Base-by-base conservation (phyloP, 2,113 vertebrate species). In the Campylomormyrus tamandua region DNA sequence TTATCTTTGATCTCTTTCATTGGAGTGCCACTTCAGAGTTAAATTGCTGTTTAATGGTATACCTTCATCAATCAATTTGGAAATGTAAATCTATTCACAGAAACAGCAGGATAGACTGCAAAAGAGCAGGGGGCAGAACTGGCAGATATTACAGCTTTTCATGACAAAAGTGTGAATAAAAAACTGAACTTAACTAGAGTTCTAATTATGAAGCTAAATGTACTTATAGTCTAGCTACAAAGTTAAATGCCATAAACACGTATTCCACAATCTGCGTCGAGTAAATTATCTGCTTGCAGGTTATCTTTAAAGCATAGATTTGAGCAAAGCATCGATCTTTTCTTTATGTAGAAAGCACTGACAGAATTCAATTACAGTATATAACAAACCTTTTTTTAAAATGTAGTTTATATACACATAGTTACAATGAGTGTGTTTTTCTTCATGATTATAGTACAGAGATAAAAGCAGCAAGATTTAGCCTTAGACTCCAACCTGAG, bases 1-100 rank as follows among this genome's bases (percentile, higher is more conserved):
- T 84, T 84, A 84, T 84, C 83, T 84, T 84, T 84, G 24, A 48
- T 84, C 83, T n/a, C 24, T 84, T 84, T 48, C 45, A 48, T n/a
- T 42, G 15, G 45, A 48, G 45, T n/a, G 45, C 39, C 83, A 84
- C 45, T 84, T 84, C 21, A 48, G 83, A 84, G 83, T 84, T 24
- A 84, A 84, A 84, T 46, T 84, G 45, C 45, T 48, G 7, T 84
- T 84, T 84, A 84, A 84, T 84, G 83, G 35, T 42, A 42, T 39
- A 19, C 45, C 83, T 84, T 84, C 45, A 84, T 46, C 39, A 84
- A 84, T 84, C 45, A 84, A n/a, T 45, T 84, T 84, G 45, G 39
- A 48, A 84, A 84, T 84, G 83, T 24, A 84, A 84, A 46, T 84
- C 45, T 84, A 84, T n/a, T 46, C 45, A 11, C 83, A 46, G 83